phyloP scores from a whole-genome alignment of 2,888 invertebrate species.

The Chloroclystis v-ata region DNA sequence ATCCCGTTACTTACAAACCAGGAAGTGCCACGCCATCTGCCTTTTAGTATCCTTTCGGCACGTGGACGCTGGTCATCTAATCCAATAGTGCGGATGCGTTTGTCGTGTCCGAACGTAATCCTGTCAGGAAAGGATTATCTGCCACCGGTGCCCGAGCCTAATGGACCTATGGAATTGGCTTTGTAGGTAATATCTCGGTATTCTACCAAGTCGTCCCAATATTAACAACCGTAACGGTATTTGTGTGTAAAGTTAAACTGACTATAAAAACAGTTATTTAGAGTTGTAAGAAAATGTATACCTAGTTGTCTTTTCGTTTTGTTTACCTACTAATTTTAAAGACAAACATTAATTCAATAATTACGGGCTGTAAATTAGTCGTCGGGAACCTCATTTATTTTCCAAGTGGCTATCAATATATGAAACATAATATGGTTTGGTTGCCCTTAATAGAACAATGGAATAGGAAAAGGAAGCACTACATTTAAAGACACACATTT shows the following conservation, averaged over 20 bases:
- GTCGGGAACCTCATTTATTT: too few species aligned
- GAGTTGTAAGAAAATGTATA: too few species aligned
- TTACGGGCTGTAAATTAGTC: too few species aligned
- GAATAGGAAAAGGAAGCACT: conserved; percentile 3
- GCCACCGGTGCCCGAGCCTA: conserved; percentile 36
- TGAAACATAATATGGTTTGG: too few species aligned
- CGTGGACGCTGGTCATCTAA: conserved; percentile 37
- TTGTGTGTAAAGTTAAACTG: too few species aligned
- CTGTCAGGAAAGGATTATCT: conserved; percentile 60
- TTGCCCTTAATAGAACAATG: neutral
- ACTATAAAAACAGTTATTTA: too few species aligned
- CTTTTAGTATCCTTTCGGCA: conserved; percentile 30
- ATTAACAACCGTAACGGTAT: neutral
- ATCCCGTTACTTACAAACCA: conserved; percentile 28
- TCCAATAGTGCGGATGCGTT: conserved; percentile 62
- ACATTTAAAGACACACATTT: too few species aligned
- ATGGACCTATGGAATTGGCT: conserved; percentile 9
- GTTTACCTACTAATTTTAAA: too few species aligned
- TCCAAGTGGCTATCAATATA: too few species aligned
- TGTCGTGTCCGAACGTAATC: conserved; percentile 62
- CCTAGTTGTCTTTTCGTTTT: too few species aligned
- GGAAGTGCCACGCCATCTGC: conserved; percentile 41
- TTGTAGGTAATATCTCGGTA: neutral
- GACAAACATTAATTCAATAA: too few species aligned
- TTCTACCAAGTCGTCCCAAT: neutral